These are phyloP conservation scores for Platycnemis pennipes DNA, from an alignment of 2,888 invertebrate genomes.

Conservation along the genomic window DNA sequence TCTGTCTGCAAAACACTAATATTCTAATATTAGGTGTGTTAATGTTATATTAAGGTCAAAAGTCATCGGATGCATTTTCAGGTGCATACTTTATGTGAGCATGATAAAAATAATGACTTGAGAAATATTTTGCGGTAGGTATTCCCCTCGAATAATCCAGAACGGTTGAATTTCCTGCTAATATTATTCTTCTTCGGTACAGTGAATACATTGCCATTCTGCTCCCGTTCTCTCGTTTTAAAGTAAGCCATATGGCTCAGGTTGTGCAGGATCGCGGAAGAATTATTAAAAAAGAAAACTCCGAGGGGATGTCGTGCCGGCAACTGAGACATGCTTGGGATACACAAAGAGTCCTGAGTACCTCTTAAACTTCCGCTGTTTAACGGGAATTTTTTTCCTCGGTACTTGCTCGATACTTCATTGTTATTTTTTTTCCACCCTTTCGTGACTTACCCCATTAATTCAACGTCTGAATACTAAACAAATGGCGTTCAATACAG, in stretches of 20 bases:
- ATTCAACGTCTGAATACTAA: neutral
- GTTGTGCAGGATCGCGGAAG: constrained; percentile 19
- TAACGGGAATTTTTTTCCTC: constrained; percentile 20
- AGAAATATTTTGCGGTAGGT: no score
- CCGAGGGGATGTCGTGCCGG: neutral
- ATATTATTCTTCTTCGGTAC: neutral
- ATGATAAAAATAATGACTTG: no score
- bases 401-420: constrained; percentile 3
- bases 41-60: no score
- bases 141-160: neutral
- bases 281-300: constrained; percentile 7
- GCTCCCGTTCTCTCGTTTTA: neutral
- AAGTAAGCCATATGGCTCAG: constrained; percentile 23
- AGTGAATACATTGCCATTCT: neutral
- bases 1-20: no score
- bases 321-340: constrained; percentile 3
- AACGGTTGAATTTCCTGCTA: neutral
- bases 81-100: no score
- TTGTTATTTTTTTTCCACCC: constrained; percentile 41
- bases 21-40: no score
- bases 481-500: constrained; percentile 21
- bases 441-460: constrained; percentile 18
- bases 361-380: constrained; percentile 48
- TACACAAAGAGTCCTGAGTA: neutral
- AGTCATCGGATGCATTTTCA: no score